A percentile compares a stretch with the other conserved stretches of the same genome.
Conservation (phyloP, 2,113 vertebrate genomes). For the Alethe castanea region DNA sequence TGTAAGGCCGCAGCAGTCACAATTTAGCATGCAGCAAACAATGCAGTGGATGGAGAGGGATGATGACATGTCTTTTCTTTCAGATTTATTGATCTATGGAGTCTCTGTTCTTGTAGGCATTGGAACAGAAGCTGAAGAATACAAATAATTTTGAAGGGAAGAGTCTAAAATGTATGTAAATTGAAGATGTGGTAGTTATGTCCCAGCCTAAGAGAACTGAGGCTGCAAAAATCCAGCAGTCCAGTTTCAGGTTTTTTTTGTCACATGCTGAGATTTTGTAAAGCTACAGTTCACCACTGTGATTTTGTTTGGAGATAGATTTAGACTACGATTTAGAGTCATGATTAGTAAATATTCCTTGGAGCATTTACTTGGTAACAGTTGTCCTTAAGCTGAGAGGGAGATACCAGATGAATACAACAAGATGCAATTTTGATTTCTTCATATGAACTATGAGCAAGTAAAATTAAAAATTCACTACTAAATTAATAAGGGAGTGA, state of each 20-base stretch:
- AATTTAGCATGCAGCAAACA: not conserved
- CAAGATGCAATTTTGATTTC: not conserved
- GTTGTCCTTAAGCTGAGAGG: not conserved
- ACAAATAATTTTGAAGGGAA: not conserved
- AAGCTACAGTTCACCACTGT: not conserved
- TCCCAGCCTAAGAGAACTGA: not conserved
- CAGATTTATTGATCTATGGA: not conserved
- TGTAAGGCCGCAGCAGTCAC: not conserved
- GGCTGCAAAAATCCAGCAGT: not conserved
- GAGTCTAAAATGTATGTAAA: not conserved
- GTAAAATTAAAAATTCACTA: not conserved
- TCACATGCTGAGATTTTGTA: not conserved
- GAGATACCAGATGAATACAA: not conserved
- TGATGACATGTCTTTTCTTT: not conserved
- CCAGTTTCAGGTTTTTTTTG: not conserved
- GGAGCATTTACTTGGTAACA: not conserved
- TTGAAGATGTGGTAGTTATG: not conserved
- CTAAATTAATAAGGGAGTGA: not conserved
- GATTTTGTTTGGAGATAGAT: not conserved
- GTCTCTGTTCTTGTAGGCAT: not conserved
- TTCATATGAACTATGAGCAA: not conserved
- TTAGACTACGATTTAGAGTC: not conserved
- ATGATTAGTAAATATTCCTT: not conserved
- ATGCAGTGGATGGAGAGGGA: not conserved
- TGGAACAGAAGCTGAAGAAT: not conserved